Conservation (phyloP, 2,888 invertebrate species). For the Tetheella fluctuosa region DNA sequence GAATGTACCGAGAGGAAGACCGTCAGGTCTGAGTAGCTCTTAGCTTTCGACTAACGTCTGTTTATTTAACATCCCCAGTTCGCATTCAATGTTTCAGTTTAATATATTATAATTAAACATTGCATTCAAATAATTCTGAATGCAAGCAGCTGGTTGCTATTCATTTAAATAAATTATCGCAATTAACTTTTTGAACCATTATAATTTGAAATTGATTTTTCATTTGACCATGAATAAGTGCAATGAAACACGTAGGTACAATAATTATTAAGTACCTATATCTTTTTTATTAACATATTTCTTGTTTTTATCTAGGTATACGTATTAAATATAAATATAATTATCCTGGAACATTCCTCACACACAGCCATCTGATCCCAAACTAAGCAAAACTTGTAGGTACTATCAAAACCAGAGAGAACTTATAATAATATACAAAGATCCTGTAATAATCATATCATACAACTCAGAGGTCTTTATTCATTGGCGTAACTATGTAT, state of each 20-base stretch:
- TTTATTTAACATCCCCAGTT: constrained; percentile 38
- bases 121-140: constrained; percentile 13
- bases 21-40: constrained; percentile 49
- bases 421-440: too few relatives aligned
- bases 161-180: neutral
- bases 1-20: constrained; percentile 52
- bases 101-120: constrained; percentile 17
- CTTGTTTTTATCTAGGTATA: too few relatives aligned
- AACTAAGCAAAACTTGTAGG: too few relatives aligned
- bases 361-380: too few relatives aligned
- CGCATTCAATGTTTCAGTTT: constrained; percentile 26
- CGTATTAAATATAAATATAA: too few relatives aligned
- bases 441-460: too few relatives aligned
- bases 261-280: too few relatives aligned
- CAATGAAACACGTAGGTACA: neutral
- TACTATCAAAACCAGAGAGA: too few relatives aligned
- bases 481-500: too few relatives aligned
- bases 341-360: too few relatives aligned
- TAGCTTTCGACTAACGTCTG: constrained; percentile 35
- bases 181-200: neutral
- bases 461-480: too few relatives aligned
- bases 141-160: constrained; percentile 1
- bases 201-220: neutral
- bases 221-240: neutral
- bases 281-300: too few relatives aligned